phyloP scores from a whole-genome alignment of 2,888 invertebrate genomes.

The Apamea monoglypha region DNA sequence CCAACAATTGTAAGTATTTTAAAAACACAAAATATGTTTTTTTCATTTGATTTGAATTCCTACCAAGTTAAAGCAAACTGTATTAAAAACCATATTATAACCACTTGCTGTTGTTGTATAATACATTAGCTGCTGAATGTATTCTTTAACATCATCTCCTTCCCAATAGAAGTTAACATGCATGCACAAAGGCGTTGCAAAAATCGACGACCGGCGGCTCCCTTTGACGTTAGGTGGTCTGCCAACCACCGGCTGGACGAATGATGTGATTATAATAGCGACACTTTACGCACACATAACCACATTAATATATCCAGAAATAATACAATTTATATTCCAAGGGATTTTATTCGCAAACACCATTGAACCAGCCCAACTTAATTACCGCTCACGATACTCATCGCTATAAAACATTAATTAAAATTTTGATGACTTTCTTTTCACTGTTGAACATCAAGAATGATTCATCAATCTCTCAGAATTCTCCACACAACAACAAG shows the following conservation, averaged over 20 bases:
- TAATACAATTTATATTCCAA: conserved; percentile 67
- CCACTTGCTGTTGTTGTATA: conserved; percentile 3
- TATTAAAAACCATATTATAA: neutral
- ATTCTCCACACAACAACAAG: conserved; percentile 53
- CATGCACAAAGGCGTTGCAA: conserved; percentile 85
- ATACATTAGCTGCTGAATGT: conserved; percentile 40
- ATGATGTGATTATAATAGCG: conserved; percentile 90
- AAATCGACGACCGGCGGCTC: conserved; percentile 85
- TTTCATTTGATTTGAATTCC: neutral
- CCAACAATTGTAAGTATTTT: neutral
- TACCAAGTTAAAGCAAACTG: neutral
- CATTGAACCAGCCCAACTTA: conserved; percentile 71
- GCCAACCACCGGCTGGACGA: conserved; percentile 73
- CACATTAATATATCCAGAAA: conserved; percentile 79
- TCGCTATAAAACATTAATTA: conserved; percentile 80
- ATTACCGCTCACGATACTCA: conserved; percentile 74
- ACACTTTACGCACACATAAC: conserved; percentile 82
- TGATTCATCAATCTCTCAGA: conserved; percentile 66
- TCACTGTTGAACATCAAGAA: conserved; percentile 68
- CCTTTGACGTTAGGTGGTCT: conserved; percentile 89
- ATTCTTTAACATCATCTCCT: conserved; percentile 69
- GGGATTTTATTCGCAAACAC: conserved; percentile 75
- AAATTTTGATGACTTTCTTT: conserved; percentile 80
- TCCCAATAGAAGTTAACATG: conserved; percentile 82
- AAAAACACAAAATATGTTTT: neutral